A percentile compares a stretch with the other conserved stretches of the same genome.
These are phyloP conservation scores for Pongo pygmaeus DNA, from an alignment of 2,113 vertebrate species.

Conservation along the genomic window DNA sequence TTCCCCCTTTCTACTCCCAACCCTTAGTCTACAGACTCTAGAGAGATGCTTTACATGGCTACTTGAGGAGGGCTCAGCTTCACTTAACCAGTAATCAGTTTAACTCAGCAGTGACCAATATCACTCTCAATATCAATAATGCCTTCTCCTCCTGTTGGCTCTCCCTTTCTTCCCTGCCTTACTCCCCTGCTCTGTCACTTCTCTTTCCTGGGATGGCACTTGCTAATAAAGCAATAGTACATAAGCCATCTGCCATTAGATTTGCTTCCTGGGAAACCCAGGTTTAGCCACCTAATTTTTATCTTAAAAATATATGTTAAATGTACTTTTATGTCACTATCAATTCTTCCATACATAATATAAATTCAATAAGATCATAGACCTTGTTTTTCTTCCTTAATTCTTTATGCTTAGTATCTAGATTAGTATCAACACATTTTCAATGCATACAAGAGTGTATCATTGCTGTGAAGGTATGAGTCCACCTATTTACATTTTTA, in stretches of 20 bases:
- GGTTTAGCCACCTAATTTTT: not conserved
- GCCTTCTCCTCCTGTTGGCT: not conserved
- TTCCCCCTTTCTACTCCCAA: not conserved
- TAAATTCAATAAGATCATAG: not conserved
- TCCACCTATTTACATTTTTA: not conserved
- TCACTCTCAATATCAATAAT: too few species aligned
- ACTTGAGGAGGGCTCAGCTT: not conserved
- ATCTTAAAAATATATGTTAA: not conserved
- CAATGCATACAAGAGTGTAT: not conserved
- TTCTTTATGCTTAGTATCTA: not conserved
- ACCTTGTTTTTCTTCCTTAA: not conserved
- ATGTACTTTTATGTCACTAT: not conserved
- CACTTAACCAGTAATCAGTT: not conserved
- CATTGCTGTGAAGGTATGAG: not conserved
- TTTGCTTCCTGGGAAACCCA: not conserved
- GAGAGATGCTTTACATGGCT: not conserved
- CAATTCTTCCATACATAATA: not conserved
- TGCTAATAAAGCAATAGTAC: not conserved
- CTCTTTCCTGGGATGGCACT: not conserved
- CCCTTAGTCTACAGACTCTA: rapidly evolving
- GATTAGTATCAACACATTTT: not conserved
- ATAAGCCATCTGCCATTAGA: not conserved
- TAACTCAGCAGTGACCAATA: not conserved
- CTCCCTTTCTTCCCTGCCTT: not conserved
- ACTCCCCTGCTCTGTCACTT: not conserved